Evolutionary conservation across 2,113 vertebrate species (phyloP), one percentile per base, ranked within the genome.

Genomic region (Cinclus mexicanus): DNA sequence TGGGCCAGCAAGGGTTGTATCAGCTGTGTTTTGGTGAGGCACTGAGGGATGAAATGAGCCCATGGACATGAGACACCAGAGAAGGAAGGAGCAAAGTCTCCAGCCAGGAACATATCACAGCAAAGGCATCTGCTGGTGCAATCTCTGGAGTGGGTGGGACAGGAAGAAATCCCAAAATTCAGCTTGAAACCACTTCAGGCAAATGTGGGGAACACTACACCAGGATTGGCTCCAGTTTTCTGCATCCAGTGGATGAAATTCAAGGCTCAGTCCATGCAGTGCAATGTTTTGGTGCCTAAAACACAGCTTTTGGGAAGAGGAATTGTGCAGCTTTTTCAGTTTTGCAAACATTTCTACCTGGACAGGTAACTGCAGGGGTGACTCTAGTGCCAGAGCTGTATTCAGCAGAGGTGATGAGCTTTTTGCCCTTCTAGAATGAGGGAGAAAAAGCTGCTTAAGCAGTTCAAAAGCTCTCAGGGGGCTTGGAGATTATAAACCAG

Each of bases 101-200:
- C 60, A 20, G 41, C 59, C 14, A 42, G n/a, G 79, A 76, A 33
- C 13, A 1, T 35, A 42, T 72, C 90, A 90, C 55, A 74, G 84
- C 82, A 90, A 93, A 92, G 79, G 90, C 89, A 95, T 78, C 47
- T 83, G 52, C 37, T 87, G 60, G 47, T 76, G 90, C 89, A 94
- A 21, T 31, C 21, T 35, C 56, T 67, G 60, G 5, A 57, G 26
- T 14, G 22, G 47, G 59, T 67, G 71, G 63, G 52, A 80, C 63
- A 44, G 50, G 59, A 77, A 37, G 42, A 46, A 57, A 57, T 14
- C 26, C 28, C 39, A 55, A 61, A 81, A 59, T 49, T 28, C 59
- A 91, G 9, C 52, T 11, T n/a, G 60, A 59, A 37, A 50, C 16
- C 24, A 11, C 52, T 49, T 42, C 37, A 76, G 31, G 33, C 41